Base-by-base conservation (phyloP, 2,113 vertebrate species). In the Lepus timidus region DNA sequence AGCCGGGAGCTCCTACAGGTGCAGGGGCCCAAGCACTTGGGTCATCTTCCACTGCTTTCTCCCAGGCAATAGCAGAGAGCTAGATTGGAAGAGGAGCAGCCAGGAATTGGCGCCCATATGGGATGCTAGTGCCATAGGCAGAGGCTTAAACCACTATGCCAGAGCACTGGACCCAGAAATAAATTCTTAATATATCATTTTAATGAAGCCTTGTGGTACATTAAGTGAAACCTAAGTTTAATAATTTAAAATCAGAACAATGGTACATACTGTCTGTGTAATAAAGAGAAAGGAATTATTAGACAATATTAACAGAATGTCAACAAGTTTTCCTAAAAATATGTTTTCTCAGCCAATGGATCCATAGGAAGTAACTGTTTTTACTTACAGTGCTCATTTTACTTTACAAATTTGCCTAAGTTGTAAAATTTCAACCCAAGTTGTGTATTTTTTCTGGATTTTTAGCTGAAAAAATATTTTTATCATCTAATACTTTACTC, bases 241-340 rank as follows among this genome's bases (percentile, higher is more conserved):
- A 84, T 52, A 31, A 79, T 65, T 92, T 86, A 49, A 95, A 96
- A 89, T 58, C 29, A 81, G 19, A 87, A 78, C 11, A 84, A 82
- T 4, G 81, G 23, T 19, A 75, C 10, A 36, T 22, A 85, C 91
- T 2, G 84, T 29, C 25, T 93, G 9, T 55, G 1, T 78, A 85
- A 91, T 49, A 91, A 71, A 82, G 78, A 89, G 9, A 96, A 93
- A 85, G 5, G 0, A 88, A 90, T 62, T 81, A 55, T 55, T 85
- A 96, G 65, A 84, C 62, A 93, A 80, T 71, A 20, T 62, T 13
- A 52, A 83, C 4, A 84, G 27, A 94, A 88, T 83, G 74, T 67
- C n/a, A 95, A 85, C 27, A 11, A 86, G 29, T 55, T 75, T 87
- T 29, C 49, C 64, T 64, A 89, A 95, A 94, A 83, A 92, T 31